Conservation (phyloP, 2,113 vertebrate species). For the Malurus cyaneus region DNA sequence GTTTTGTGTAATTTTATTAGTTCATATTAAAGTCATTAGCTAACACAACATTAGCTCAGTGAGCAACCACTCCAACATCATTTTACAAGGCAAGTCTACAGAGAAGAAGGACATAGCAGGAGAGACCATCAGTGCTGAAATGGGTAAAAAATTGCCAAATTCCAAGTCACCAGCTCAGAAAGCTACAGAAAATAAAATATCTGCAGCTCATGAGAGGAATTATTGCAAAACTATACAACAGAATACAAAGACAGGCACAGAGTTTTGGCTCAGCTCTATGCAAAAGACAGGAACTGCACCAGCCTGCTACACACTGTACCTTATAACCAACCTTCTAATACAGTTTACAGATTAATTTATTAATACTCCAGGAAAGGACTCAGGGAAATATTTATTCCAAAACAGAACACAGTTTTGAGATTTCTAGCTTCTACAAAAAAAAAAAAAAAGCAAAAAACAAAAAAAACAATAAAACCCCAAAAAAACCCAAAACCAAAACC, state of each 20-base stretch:
- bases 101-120: neutral
- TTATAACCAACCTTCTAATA: neutral
- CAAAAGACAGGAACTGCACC: neutral
- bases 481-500: too few relatives aligned
- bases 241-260: neutral
- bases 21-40: constrained; percentile 24
- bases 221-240: neutral
- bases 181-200: neutral
- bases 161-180: neutral
- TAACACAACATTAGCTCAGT: neutral
- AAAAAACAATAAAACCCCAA: neutral
- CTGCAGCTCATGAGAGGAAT: neutral
- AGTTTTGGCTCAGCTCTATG: neutral
- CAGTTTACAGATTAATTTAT: neutral
- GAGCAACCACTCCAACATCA: neutral
- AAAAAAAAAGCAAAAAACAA: neutral
- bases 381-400: neutral
- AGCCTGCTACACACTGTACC: neutral
- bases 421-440: neutral
- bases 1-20: constrained; percentile 22
- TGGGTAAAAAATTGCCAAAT: neutral
- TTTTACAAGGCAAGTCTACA: neutral
- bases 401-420: neutral
- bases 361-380: neutral
- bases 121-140: neutral